Percentiles rank a stretch among this genome's conserved stretches.
Conservation (phyloP, 2,797 vertebrate species). For the Artibeus jamaicensis region DNA sequence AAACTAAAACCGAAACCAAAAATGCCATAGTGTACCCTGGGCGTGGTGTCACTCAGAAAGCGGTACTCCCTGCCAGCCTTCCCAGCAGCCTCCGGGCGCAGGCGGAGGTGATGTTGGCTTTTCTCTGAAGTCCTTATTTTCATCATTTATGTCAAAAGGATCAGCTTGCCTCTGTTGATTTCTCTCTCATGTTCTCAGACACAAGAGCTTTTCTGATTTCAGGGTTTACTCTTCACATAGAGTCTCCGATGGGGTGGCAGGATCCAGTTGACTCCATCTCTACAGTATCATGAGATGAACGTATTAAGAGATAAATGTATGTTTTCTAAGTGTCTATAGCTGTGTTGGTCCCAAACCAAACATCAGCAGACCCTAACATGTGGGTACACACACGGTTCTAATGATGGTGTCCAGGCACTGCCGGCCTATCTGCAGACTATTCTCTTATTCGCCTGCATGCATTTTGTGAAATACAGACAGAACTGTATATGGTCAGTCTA, state of each 20-base stretch:
- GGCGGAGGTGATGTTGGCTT: neutral
- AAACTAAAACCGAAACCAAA: neutral
- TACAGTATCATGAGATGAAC: neutral
- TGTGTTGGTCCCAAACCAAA: neutral
- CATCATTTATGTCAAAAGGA: neutral
- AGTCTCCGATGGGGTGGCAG: neutral
- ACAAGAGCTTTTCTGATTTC: neutral
- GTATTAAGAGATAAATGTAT: neutral
- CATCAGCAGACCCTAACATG: neutral
- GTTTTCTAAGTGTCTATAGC: neutral
- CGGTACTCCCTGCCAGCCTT: neutral
- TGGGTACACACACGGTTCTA: rapidly evolving
- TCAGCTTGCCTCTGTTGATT: neutral
- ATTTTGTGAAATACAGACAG: neutral
- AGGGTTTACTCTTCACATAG: neutral
- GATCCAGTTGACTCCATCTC: neutral
- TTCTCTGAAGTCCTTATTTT: neutral
- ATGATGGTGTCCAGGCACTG: neutral
- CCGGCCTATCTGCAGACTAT: neutral
- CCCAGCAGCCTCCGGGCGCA: too few relatives aligned
- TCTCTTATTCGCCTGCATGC: neutral
- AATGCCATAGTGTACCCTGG: neutral
- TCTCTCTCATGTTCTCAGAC: neutral
- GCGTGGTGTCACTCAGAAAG: neutral
- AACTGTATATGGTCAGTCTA: neutral